Evolutionary conservation across 2,888 invertebrate genomes (phyloP).

Genomic region (Andrena bucephala): DNA sequence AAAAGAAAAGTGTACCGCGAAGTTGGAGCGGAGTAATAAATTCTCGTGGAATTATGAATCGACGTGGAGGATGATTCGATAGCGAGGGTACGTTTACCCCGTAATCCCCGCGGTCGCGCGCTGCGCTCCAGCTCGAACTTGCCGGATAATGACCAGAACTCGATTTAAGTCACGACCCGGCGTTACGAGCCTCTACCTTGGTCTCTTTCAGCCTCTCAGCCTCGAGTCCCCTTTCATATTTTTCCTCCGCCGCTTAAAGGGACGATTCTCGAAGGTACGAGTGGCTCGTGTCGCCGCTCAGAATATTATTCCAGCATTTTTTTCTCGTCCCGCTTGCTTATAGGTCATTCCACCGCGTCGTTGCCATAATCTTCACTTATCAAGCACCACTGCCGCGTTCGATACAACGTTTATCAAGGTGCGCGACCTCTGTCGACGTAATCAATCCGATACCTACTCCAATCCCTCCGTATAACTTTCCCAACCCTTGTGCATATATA

Average conservation of each 20-base stretch:
- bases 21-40: conserved; percentile 48
- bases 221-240: conserved; percentile 1
- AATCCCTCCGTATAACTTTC: too few relatives aligned
- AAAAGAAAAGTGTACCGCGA: conserved; percentile 7
- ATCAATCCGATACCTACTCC: too few relatives aligned
- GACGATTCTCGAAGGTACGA: conserved; percentile 25
- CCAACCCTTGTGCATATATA: too few relatives aligned
- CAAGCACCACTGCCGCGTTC: too few relatives aligned
- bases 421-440: too few relatives aligned
- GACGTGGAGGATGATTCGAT: conserved; percentile 60
- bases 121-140: conserved; percentile 55
- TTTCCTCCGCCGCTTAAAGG: conserved; percentile 26
- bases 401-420: too few relatives aligned
- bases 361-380: too few relatives aligned
- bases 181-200: conserved; percentile 47
- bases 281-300: too few relatives aligned
- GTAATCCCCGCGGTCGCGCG: conserved; percentile 60
- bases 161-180: conserved; percentile 69
- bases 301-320: too few relatives aligned
- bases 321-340: too few relatives aligned
- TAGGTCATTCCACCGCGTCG: too few relatives aligned
- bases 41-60: conserved; percentile 69
- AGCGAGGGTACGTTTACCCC: conserved; percentile 53
- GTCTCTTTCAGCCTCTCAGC: conserved; percentile 31
- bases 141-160: conserved; percentile 67